A percentile compares a stretch with the other conserved stretches of the same genome.
Evolutionary conservation across 2,888 invertebrate species (phyloP).

Genomic region (Agriopis aurantiaria): DNA sequence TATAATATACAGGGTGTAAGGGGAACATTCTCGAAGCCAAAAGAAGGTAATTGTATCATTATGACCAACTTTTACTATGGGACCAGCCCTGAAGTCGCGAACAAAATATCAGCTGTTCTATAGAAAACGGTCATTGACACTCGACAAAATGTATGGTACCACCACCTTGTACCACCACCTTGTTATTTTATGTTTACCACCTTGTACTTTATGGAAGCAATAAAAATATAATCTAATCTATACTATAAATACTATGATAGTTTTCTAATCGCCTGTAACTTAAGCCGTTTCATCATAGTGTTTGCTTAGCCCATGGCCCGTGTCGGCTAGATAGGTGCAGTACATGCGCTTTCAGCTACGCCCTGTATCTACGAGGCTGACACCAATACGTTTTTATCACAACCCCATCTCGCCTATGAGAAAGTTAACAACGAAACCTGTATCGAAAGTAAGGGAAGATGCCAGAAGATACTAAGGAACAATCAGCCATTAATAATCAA

Average conservation of each 20-base stretch:
- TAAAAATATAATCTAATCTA: too few species aligned
- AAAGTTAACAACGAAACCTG: constrained; percentile 76
- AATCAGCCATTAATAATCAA: constrained; percentile 44
- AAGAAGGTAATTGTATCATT: too few species aligned
- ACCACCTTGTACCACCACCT: too few species aligned
- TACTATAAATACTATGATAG: not conserved
- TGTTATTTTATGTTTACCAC: too few species aligned
- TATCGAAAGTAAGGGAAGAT: constrained; percentile 49
- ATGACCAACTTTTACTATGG: too few species aligned
- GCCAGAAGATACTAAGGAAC: constrained; percentile 39
- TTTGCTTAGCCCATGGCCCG: constrained; percentile 82
- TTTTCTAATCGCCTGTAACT: constrained; percentile 42
- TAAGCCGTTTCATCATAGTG: constrained; percentile 59
- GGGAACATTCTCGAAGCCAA: too few species aligned
- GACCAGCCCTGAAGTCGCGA: too few species aligned
- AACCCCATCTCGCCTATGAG: constrained; percentile 78
- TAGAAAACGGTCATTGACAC: too few species aligned
- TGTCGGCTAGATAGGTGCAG: constrained; percentile 81
- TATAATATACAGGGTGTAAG: too few species aligned
- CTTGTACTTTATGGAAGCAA: too few species aligned
- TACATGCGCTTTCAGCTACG: constrained; percentile 84
- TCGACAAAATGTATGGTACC: too few species aligned
- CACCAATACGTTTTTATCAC: constrained; percentile 85
- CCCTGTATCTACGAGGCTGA: constrained; percentile 77
- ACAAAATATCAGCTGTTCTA: too few species aligned